Conservation (phyloP, 2,113 vertebrate species). For the Smithornis capensis region DNA sequence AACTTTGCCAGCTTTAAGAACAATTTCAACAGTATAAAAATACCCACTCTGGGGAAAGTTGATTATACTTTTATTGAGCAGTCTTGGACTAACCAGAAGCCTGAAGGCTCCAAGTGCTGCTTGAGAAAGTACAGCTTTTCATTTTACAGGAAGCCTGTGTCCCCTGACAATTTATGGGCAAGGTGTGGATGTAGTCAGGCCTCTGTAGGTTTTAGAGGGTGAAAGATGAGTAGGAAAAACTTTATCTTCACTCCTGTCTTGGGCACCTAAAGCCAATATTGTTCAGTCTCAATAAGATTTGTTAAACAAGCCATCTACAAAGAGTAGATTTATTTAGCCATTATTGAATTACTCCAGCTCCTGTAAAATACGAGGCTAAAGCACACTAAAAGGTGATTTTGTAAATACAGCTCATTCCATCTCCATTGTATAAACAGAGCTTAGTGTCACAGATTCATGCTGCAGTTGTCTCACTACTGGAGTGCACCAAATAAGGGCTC, state of each 20-base stretch:
- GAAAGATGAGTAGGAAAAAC: conserved; percentile 13
- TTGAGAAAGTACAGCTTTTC: conserved; percentile 10
- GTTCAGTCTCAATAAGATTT: background rate
- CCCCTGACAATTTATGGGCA: background rate
- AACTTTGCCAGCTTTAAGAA: conserved; percentile 8
- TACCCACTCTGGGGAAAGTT: background rate
- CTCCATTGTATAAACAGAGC: conserved; percentile 57
- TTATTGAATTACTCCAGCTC: conserved; percentile 54
- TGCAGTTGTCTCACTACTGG: background rate
- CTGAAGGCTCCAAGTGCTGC: background rate
- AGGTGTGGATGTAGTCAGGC: background rate
- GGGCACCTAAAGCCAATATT: conserved; percentile 7
- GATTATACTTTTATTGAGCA: background rate
- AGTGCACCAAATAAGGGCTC: conserved; percentile 67
- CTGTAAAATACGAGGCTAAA: conserved; percentile 19
- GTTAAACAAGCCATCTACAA: conserved; percentile 55
- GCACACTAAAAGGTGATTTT: conserved; percentile 47
- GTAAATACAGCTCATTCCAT: conserved; percentile 46
- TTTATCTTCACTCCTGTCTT: background rate
- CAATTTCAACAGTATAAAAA: background rate
- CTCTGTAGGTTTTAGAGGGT: background rate
- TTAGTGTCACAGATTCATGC: background rate
- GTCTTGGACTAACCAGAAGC: background rate
- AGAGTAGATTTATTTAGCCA: conserved; percentile 54
- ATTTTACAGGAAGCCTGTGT: background rate